phyloP scores from a whole-genome alignment of 2,888 invertebrate species.

The Aporophyla nigra region DNA sequence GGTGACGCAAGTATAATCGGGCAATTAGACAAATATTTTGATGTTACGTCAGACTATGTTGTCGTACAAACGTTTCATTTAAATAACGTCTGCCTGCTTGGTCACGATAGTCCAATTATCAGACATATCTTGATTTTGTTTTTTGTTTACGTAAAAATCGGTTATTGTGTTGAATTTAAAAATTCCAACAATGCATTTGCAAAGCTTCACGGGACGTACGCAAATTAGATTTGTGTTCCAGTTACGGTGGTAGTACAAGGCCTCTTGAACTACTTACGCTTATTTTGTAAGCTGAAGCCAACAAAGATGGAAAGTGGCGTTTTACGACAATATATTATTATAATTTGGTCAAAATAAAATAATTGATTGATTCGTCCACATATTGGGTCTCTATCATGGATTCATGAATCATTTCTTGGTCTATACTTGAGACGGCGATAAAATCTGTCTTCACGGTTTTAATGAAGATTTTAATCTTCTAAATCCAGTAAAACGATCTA shows the following conservation, averaged over 20 bases:
- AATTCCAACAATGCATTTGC: constrained; percentile 67
- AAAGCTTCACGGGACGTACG: constrained; percentile 69
- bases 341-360: constrained; percentile 24
- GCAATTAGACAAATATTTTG: constrained; percentile 72
- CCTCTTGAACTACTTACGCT: constrained; percentile 72
- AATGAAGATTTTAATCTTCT: constrained; percentile 31
- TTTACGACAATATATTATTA: constrained; percentile 37
- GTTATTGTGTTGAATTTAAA: constrained; percentile 55
- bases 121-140: constrained; percentile 20
- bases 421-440: not conserved
- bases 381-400: constrained; percentile 3
- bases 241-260: constrained; percentile 79
- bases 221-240: constrained; percentile 82
- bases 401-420: constrained; percentile 25
- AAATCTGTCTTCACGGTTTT: constrained; percentile 12
- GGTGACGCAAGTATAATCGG: constrained; percentile 70
- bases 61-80: constrained; percentile 43
- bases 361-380: constrained; percentile 1
- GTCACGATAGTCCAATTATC: constrained; percentile 48
- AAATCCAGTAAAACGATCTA: constrained; percentile 18
- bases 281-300: constrained; percentile 68
- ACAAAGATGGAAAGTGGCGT: constrained; percentile 56
- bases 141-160: constrained; percentile 27
- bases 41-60: constrained; percentile 51
- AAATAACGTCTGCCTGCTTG: constrained; percentile 23